Percentiles rank a stretch among this genome's conserved stretches.
These are phyloP conservation scores for Notarius lentiginosus DNA, from an alignment of 2,113 vertebrate species.

Conservation along the genomic window DNA sequence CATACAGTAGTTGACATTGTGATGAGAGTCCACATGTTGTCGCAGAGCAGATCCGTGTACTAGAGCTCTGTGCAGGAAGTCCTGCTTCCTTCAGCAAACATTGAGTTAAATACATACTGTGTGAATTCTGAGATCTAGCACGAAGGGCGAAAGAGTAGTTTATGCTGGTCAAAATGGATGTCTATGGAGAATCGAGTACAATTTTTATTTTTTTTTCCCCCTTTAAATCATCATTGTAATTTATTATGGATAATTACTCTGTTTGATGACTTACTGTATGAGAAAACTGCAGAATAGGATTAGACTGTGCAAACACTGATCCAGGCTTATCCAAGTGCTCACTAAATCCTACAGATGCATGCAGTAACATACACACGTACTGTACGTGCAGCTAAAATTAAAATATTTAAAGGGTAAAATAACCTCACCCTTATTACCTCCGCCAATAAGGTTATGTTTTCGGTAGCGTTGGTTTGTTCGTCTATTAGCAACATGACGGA, in stretches of 20 bases:
- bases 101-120: not conserved
- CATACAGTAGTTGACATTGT: not conserved
- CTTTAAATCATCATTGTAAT: not conserved
- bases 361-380: not conserved
- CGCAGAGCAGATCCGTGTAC: not conserved
- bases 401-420: not conserved
- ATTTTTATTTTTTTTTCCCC: too few species aligned
- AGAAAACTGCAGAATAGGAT: conserved; percentile 31
- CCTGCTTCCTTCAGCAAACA: not conserved
- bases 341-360: not conserved
- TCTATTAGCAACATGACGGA: too few species aligned
- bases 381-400: not conserved
- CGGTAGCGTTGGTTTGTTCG: too few species aligned
- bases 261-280: not conserved
- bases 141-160: not conserved
- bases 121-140: not conserved
- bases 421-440: too few species aligned
- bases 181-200: not conserved
- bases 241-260: not conserved
- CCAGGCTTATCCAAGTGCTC: not conserved
- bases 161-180: not conserved
- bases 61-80: not conserved
- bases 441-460: too few species aligned
- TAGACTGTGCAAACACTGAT: not conserved
- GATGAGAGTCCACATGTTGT: not conserved